Percentiles rank a stretch among this genome's conserved stretches.
These are phyloP conservation scores for Eidolon helvum DNA, from an alignment of 2,113 vertebrate genomes.

Conservation along the genomic window DNA sequence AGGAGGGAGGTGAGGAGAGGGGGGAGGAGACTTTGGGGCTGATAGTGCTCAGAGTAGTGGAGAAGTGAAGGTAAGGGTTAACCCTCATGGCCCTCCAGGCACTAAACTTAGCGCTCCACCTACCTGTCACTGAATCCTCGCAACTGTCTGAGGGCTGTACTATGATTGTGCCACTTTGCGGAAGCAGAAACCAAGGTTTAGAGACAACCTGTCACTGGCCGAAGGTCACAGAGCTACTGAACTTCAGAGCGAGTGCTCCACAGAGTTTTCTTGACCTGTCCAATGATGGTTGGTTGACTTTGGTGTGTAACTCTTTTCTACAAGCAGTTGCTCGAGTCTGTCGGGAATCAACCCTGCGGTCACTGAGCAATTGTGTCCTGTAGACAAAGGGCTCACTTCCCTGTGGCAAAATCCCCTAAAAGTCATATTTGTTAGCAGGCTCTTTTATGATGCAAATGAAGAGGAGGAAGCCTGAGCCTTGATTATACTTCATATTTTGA, in stretches of 20 bases:
- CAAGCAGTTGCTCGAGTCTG: not conserved
- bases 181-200: not conserved
- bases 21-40: not conserved
- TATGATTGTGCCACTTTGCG: not conserved
- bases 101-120: not conserved
- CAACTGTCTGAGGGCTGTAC: fast-evolving
- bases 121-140: not conserved
- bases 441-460: not conserved
- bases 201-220: not conserved
- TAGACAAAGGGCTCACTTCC: not conserved
- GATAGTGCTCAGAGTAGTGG: not conserved
- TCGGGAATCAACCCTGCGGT: not conserved
- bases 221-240: not conserved
- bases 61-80: not conserved
- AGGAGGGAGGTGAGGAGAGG: no score
- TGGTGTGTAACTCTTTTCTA: not conserved
- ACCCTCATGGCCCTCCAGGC: no score
- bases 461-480: not conserved
- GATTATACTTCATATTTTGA: not conserved
- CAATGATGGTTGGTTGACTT: not conserved
- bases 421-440: not conserved
- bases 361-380: not conserved
- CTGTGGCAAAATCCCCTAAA: not conserved
- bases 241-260: not conserved
- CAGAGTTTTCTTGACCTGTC: not conserved